Evolutionary conservation across 2,888 invertebrate species (phyloP).

Genomic region (Leptinotarsa tumamoca): DNA sequence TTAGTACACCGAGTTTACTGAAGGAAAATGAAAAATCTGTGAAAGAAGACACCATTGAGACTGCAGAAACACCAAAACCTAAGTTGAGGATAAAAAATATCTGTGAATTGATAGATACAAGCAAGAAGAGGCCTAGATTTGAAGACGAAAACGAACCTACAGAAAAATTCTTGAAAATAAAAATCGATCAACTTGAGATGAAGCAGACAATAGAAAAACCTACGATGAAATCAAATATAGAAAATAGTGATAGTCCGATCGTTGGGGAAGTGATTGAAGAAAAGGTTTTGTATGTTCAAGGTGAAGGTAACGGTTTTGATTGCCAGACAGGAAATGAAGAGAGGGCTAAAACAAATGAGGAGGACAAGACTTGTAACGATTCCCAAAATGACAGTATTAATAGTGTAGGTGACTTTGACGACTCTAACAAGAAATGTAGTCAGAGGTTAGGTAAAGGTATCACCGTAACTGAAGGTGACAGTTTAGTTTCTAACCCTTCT

Average conservation of each 20-base stretch:
- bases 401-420: slow-evolving; percentile 42
- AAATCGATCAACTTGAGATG: slow-evolving; percentile 46
- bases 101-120: slow-evolving; percentile 42
- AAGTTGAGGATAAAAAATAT: slow-evolving; percentile 47
- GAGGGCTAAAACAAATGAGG: slow-evolving; percentile 29
- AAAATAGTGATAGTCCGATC: slow-evolving; percentile 61
- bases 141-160: slow-evolving; percentile 43
- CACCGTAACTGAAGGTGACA: slow-evolving; percentile 58
- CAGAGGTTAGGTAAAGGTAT: slow-evolving; percentile 55
- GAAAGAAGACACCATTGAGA: slow-evolving; percentile 38
- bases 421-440: slow-evolving; percentile 38
- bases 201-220: slow-evolving; percentile 72
- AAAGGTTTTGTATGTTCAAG: slow-evolving; percentile 76
- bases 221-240: slow-evolving; percentile 76
- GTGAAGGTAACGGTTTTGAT: slow-evolving; percentile 79
- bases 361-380: slow-evolving; percentile 24
- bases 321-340: slow-evolving; percentile 80
- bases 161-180: slow-evolving; percentile 47
- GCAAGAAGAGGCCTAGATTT: slow-evolving; percentile 43
- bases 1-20: slow-evolving; percentile 7
- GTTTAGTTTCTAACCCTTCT: slow-evolving; percentile 44
- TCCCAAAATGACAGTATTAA: slow-evolving; percentile 44
- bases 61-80: slow-evolving; percentile 58
- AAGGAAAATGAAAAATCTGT: slow-evolving; percentile 33
- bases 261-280: slow-evolving; percentile 82